A percentile compares a stretch with the other conserved stretches of the same genome.
phyloP scores from a whole-genome alignment of 2,888 invertebrate species.

The Microctonus brassicae region DNA sequence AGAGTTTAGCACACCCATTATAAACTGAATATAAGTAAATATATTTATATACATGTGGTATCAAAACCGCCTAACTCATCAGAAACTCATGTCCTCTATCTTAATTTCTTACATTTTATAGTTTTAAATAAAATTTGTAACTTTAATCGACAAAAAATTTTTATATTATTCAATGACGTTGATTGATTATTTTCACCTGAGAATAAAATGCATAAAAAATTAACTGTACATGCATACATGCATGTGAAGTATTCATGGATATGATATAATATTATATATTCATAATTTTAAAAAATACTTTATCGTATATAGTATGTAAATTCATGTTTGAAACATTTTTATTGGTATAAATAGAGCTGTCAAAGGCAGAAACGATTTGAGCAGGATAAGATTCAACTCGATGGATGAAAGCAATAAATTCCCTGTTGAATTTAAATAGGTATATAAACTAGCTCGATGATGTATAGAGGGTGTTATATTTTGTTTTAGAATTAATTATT shows the following conservation, averaged over 20 bases:
- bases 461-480: neutral
- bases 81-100: neutral
- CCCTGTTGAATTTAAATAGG: neutral
- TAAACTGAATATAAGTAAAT: constrained; percentile 3
- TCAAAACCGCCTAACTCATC: neutral
- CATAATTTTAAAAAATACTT: neutral
- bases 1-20: neutral
- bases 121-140: neutral
- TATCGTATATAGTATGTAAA: constrained; percentile 1
- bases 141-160: neutral
- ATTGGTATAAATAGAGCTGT: constrained; percentile 9
- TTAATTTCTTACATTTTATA: neutral
- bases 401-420: constrained; percentile 11
- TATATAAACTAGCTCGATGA: neutral
- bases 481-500: neutral
- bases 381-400: neutral
- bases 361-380: neutral
- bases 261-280: neutral
- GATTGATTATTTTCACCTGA: neutral
- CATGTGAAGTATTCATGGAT: too few relatives aligned
- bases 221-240: neutral
- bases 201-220: neutral
- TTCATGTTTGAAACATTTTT: constrained; percentile 1
- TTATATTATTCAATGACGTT: neutral
- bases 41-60: neutral